Evolutionary conservation across 2,113 vertebrate species (phyloP), one percentile per base, ranked within the genome.

Genomic region (Fregata magnificens): DNA sequence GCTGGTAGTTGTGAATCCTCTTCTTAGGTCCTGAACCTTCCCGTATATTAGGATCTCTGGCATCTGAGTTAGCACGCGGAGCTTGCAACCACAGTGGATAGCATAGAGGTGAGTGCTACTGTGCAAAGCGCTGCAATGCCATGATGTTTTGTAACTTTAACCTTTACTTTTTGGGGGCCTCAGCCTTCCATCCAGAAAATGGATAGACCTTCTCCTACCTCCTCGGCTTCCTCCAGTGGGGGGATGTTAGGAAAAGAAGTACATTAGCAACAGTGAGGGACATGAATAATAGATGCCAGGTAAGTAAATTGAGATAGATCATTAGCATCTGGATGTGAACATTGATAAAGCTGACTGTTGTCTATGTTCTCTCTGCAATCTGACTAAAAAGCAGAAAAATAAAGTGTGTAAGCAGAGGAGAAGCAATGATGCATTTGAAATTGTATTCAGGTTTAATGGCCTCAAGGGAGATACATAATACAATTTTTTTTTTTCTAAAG

Each of bases 311-410:
- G 86, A 93, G 94, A 91, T 72, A 94, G 56, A 82, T 77, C 36
- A 34, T 84, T 79, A 91, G 21, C 78, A 88, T 80, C 40, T 95
- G 85, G 62, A 77, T 80, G 38, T 62, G 84, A 95, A 45, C 73
- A 53, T 58, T 85, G 71, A 87, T 91, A 86, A 89, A 94, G 78
- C 93, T 96, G 78, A 88, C 86, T 85, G 58, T 72, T 96, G 69
- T 42, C 73, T 79, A 12, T 93, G 32, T 82, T 95, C 88, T 42
- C 61, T 80, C 73, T 87, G 81, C 66, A 85, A 40, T 79, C 70
- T 93, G 91, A 95, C 91, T 91, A 76, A 95, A 97, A 93, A 82
- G 86, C 78, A 95, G 91, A 95, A 96, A 97, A 95, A 95, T 91
- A 70, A 95, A 91, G 40, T 85, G 93, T 69, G 95, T 95, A 97